These are phyloP conservation scores for Nanger granti DNA, from an alignment of 2,113 vertebrate species.

Conservation along the genomic window DNA sequence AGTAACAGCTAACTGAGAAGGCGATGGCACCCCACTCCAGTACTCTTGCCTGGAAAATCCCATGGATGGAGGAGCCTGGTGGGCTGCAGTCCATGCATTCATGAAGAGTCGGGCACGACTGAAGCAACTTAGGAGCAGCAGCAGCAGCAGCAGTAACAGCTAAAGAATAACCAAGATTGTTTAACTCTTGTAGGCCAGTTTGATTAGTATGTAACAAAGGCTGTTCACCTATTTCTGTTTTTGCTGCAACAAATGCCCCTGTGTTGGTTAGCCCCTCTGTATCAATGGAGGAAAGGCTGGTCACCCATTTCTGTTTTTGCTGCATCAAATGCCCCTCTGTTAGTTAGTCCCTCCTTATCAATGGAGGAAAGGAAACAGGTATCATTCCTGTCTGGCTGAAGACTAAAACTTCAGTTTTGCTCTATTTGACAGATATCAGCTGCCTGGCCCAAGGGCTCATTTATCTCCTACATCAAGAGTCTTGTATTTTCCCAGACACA, in stretches of 20 bases:
- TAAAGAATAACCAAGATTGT: background rate
- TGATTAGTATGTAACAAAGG: background rate
- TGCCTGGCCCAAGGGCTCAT: background rate
- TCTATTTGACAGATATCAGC: background rate
- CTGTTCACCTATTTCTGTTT: background rate
- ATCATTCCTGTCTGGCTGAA: background rate
- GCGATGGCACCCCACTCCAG: too few relatives aligned
- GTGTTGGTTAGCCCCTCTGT: background rate
- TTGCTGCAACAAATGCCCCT: background rate
- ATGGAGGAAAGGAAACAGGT: background rate
- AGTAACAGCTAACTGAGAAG: background rate
- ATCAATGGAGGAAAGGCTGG: background rate
- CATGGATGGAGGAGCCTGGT: too few relatives aligned
- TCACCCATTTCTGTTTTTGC: background rate
- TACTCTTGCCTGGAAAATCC: too few relatives aligned
- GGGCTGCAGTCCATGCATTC: too few relatives aligned
- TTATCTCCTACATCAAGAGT: background rate
- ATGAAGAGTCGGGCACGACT: too few relatives aligned
- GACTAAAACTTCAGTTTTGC: background rate
- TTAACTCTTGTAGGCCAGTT: background rate
- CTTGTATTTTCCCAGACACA: background rate
- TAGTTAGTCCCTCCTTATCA: background rate
- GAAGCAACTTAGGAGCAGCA: too few relatives aligned
- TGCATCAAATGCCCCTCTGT: background rate
- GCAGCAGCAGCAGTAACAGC: background rate